Percentiles rank a stretch among this genome's conserved stretches.
Evolutionary conservation across 1,140 invertebrate genomes (phyloP).

Genomic region (Colletes latitarsis): DNA sequence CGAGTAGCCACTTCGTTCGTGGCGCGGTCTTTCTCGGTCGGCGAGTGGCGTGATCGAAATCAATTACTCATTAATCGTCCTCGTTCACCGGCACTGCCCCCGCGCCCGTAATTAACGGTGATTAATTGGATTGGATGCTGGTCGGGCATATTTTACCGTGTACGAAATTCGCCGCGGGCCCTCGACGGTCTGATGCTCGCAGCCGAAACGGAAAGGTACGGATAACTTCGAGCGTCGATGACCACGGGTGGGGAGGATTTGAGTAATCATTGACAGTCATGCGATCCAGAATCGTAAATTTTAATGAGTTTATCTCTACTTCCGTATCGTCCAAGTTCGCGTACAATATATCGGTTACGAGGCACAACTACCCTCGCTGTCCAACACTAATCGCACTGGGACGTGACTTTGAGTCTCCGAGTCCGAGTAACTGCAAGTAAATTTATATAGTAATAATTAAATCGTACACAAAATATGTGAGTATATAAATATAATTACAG

Average conservation of each 20-base stretch:
- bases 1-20: neutral
- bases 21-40: conserved; percentile 62
- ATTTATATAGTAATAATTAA: no score
- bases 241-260: conserved; percentile 39
- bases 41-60: conserved; percentile 76
- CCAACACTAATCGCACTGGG: no score
- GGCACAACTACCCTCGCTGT: no score
- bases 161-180: conserved; percentile 61
- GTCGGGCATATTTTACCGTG: conserved; percentile 63
- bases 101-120: conserved; percentile 76
- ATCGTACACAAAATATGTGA: no score
- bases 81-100: conserved; percentile 61
- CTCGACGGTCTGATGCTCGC: conserved; percentile 19
- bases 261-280: conserved; percentile 66
- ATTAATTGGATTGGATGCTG: conserved; percentile 72
- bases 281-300: conserved; percentile 39
- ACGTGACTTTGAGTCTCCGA: no score
- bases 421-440: no score
- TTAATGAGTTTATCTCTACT: conserved; percentile 18
- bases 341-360: neutral
- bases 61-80: conserved; percentile 77
- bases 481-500: no score
- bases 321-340: neutral
- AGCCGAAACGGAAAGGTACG: conserved; percentile 24
- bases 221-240: conserved; percentile 15